Evolutionary conservation across 2,888 invertebrate genomes (phyloP).

Genomic region (Oligia fasciuncula): DNA sequence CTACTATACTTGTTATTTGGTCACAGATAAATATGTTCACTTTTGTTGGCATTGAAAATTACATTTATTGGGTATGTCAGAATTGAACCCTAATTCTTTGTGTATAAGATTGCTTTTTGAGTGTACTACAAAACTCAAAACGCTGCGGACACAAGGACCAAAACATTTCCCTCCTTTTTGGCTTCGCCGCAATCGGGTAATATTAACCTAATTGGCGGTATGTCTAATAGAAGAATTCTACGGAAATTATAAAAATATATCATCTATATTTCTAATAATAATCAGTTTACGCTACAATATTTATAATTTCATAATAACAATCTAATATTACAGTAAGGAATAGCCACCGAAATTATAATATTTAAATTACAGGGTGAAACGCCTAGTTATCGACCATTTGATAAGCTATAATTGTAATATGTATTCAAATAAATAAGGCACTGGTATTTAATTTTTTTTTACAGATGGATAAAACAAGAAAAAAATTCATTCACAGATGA

Average conservation of each 20-base stretch:
- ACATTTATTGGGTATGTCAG: background rate
- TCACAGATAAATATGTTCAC: constrained; percentile 4
- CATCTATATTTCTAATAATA: constrained; percentile 51
- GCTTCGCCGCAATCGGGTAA: background rate
- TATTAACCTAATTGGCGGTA: background rate
- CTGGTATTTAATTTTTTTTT: background rate
- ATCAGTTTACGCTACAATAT: constrained; percentile 34
- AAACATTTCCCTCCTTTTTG: background rate
- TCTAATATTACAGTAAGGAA: constrained; percentile 49
- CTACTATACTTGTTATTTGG: constrained; percentile 18
- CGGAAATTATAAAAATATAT: constrained; percentile 52
- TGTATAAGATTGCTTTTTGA: background rate
- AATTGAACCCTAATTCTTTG: background rate
- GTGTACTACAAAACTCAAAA: background rate
- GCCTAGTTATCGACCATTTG: constrained; percentile 23
- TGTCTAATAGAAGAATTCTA: background rate
- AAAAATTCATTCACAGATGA: background rate
- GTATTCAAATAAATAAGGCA: constrained; percentile 31
- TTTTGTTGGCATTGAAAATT: constrained; percentile 1
- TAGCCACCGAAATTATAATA: constrained; percentile 48
- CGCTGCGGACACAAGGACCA: background rate
- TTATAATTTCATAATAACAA: constrained; percentile 39
- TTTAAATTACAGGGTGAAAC: constrained; percentile 25
- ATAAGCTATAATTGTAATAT: background rate
- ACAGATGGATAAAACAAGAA: background rate